phyloP scores from a whole-genome alignment of 2,888 invertebrate species.

The Nomada flava region DNA sequence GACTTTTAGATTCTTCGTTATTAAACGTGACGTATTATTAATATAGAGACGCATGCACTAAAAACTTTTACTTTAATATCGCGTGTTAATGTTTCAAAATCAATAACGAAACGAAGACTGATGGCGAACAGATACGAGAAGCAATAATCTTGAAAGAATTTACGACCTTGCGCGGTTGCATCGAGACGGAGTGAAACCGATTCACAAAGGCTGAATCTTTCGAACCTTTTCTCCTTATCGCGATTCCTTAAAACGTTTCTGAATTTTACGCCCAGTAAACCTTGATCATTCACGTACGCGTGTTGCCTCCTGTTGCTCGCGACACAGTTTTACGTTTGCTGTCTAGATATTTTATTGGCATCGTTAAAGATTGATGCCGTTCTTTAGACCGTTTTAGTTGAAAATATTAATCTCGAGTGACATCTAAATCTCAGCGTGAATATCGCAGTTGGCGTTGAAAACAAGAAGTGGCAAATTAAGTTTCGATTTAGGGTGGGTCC shows the following conservation, averaged over 20 bases:
- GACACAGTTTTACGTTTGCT: background rate
- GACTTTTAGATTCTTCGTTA: too few relatives aligned
- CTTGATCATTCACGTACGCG: background rate
- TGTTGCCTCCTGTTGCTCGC: background rate
- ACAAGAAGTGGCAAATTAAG: background rate
- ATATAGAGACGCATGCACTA: too few relatives aligned
- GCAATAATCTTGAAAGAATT: constrained; percentile 6
- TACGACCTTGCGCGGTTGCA: constrained; percentile 19
- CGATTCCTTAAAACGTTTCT: constrained; percentile 12
- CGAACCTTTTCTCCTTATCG: constrained; percentile 18
- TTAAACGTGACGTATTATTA: too few relatives aligned
- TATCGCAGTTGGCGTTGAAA: background rate
- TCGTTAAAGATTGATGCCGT: background rate
- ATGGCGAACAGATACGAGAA: background rate
- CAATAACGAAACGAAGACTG: too few relatives aligned
- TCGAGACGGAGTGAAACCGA: background rate
- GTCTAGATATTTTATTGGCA: constrained; percentile 4
- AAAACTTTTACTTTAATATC: too few relatives aligned
- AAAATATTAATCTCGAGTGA: background rate
- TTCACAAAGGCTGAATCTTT: constrained; percentile 1
- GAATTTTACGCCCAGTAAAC: constrained; percentile 28
- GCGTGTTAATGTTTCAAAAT: too few relatives aligned
- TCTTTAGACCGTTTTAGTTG: background rate
- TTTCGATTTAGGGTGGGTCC: background rate
- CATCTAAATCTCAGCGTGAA: background rate